Base-by-base conservation (phyloP, 2,113 vertebrate genomes). In the Prochilodus magdalenae region DNA sequence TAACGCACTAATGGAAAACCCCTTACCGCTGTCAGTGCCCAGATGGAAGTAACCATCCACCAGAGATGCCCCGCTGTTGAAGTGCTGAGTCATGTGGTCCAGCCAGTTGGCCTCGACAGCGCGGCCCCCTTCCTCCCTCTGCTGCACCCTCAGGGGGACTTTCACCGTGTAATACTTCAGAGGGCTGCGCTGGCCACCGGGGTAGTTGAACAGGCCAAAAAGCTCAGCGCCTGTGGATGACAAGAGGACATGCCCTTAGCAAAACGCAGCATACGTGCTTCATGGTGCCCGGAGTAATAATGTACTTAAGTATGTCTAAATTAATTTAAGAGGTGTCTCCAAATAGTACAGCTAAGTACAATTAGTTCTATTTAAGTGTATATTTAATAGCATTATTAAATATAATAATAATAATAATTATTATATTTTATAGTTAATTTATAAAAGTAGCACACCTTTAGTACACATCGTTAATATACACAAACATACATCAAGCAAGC, bases 51-150 rank as follows among this genome's bases (percentile, higher is more conserved):
- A 93, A 0, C 96, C 96, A 3, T 98, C 97, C 44, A 98, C 96
- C 88, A 99, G 89, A 0, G 94, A 93, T 85, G 97, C 96, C 57
- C 98, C 98, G 59, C 95, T 98, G 91, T 96, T 96, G 94, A 99
- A 99, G 90, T 99, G 98, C 88, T 98, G 96, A 0, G 97, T 99
- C 97, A 99, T 98, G 93, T 99, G 96, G 86, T 99, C 97, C 89
- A 99, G 89, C 98, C 98, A 99, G 88, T 96, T 97, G 79, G 97
- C 97, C 83, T 99, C 96, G 84, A 99, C 86, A 1, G 94, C 88
- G 87, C 90, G 95, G 85, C 97, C 91, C 0, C 94, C 93, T 79
- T 96, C 94, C 3, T 94, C 96, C 0, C 95, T 94, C 55, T 89
- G 95, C 76, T 95, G 95, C 69, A 99, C 93, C 71, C 92, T 94